A percentile compares a stretch with the other conserved stretches of the same genome.
These are phyloP conservation scores for Pantala flavescens DNA, from an alignment of 1,140 invertebrate genomes.

Conservation along the genomic window DNA sequence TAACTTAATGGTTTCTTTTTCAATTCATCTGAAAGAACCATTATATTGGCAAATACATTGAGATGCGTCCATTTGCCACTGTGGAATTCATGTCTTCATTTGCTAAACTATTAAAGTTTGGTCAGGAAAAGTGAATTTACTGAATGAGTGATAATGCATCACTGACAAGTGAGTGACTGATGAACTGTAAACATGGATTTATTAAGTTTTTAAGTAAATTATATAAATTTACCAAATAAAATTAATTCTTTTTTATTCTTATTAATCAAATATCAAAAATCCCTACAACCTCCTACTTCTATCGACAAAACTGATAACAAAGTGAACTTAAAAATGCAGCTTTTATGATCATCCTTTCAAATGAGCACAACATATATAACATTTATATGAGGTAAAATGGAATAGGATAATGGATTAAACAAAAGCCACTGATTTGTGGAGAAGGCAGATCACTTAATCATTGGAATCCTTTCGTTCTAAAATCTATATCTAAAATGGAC, in stretches of 20 bases:
- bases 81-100: too few relatives aligned
- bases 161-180: not conserved
- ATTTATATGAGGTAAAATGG: too few relatives aligned
- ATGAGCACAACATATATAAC: too few relatives aligned
- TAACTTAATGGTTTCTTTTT: not conserved
- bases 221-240: not conserved
- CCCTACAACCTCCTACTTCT: too few relatives aligned
- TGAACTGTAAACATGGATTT: not conserved
- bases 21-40: not conserved
- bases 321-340: too few relatives aligned
- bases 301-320: too few relatives aligned
- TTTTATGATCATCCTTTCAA: too few relatives aligned
- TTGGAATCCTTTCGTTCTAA: not conserved
- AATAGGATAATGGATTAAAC: too few relatives aligned
- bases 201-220: constrained; percentile 6
- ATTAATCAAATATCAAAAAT: too few relatives aligned
- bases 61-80: too few relatives aligned
- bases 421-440: too few relatives aligned
- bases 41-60: not conserved
- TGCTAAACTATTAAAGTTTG: not conserved
- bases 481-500: not conserved
- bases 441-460: not conserved
- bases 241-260: too few relatives aligned
- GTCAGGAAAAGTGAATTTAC: not conserved
- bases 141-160: not conserved